Conservation (phyloP, 2,113 vertebrate genomes). For the Neodon shergylaensis region DNA sequence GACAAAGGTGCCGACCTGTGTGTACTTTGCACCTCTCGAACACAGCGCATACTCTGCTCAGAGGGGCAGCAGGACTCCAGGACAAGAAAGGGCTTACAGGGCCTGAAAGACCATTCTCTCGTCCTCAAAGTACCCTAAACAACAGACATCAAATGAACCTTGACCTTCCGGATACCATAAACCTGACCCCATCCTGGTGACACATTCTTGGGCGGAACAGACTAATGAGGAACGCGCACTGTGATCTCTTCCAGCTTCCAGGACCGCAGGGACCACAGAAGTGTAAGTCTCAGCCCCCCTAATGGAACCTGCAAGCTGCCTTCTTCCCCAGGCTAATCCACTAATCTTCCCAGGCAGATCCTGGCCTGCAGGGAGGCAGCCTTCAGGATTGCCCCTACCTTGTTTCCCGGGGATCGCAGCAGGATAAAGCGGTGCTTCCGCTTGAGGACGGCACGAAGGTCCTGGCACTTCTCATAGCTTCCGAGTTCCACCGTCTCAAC, state of each 20-base stretch:
- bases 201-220: background rate
- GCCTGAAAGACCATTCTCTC: constrained; percentile 7
- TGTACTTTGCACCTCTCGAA: background rate
- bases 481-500: constrained; percentile 94
- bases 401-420: constrained; percentile 90
- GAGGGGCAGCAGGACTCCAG: background rate
- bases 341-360: background rate
- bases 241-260: background rate
- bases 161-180: background rate
- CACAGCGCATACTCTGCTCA: background rate
- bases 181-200: background rate
- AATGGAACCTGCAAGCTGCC: background rate
- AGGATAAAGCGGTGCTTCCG: constrained; percentile 94
- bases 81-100: background rate
- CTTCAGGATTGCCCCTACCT: constrained; percentile 87
- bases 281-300: background rate
- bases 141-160: background rate
- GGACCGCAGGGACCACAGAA: background rate
- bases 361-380: background rate
- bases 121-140: background rate
- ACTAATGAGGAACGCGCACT: background rate
- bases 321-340: background rate
- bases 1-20: background rate
- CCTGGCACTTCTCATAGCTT: constrained; percentile 95
- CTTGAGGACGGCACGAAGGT: constrained; percentile 91